Evolutionary conservation across 2,888 invertebrate genomes (phyloP).

Genomic region (Anoncus sp.): DNA sequence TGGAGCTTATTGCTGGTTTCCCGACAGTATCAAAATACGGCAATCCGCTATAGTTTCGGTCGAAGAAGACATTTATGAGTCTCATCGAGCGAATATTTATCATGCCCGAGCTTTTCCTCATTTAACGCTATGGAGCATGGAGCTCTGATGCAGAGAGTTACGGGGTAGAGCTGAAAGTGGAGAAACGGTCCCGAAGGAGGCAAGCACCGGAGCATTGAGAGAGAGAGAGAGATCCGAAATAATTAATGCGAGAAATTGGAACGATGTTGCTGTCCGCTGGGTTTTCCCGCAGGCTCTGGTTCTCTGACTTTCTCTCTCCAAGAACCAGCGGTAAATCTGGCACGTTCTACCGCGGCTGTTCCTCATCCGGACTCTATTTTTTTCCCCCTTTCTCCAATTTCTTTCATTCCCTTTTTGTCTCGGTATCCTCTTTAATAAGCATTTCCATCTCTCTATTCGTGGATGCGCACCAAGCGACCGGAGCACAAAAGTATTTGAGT

Average conservation of each 20-base stretch:
- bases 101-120: too few species aligned
- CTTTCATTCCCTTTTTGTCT: background rate
- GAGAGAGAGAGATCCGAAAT: conserved; percentile 19
- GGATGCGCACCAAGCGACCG: background rate
- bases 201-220: background rate
- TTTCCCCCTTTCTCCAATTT: background rate
- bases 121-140: too few species aligned
- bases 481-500: background rate
- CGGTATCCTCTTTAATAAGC: background rate
- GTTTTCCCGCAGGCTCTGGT: background rate
- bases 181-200: background rate
- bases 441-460: background rate
- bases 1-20: too few species aligned
- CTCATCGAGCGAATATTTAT: too few species aligned
- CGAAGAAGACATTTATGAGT: too few species aligned
- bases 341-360: background rate
- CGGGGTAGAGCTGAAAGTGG: too few species aligned
- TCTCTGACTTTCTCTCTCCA: conserved; percentile 6
- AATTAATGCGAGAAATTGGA: conserved; percentile 45
- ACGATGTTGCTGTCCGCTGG: background rate
- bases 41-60: too few species aligned
- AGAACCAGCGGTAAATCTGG: conserved; percentile 6
- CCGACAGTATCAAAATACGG: too few species aligned
- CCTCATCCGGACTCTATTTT: background rate
- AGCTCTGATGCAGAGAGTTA: too few species aligned